A percentile compares a stretch with the other conserved stretches of the same genome.
Evolutionary conservation across 2,797 vertebrate species (phyloP).

Genomic region (Halcyon chelicuti): DNA sequence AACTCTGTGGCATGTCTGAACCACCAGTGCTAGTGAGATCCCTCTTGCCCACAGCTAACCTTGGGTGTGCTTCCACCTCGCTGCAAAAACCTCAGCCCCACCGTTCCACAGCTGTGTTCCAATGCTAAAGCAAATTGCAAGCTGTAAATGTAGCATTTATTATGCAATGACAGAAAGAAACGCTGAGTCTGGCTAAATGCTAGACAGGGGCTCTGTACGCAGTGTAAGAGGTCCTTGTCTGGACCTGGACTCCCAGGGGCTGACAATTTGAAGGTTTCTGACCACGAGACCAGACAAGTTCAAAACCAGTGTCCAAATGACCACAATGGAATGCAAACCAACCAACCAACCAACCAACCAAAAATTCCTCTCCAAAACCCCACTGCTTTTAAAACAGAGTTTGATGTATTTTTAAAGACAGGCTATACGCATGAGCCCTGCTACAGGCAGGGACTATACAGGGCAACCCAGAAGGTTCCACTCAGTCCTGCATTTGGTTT

Average conservation of each 20-base stretch:
- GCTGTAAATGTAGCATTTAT: not conserved
- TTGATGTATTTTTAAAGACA: conserved; percentile 1
- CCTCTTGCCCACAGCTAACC: conserved; percentile 9
- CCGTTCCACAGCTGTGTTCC: not conserved
- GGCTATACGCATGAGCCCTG: not conserved
- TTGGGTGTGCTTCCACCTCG: not conserved
- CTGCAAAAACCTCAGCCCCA: not conserved
- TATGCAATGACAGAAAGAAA: not conserved
- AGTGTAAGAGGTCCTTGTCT: not conserved
- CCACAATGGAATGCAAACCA: conserved; percentile 11
- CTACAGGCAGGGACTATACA: not conserved
- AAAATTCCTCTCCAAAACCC: not conserved
- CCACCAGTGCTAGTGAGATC: not conserved
- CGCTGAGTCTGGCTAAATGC: not conserved
- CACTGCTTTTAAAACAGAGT: conserved; percentile 7
- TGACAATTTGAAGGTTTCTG: conserved; percentile 32
- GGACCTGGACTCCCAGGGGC: not conserved
- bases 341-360: not conserved
- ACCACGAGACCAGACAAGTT: conserved; percentile 3
- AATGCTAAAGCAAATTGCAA: not conserved
- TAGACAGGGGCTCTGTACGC: not conserved
- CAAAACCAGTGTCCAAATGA: conserved; percentile 1
- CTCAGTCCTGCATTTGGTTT: not conserved
- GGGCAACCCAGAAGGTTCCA: not conserved
- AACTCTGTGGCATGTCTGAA: not conserved